phyloP scores from a whole-genome alignment of 2,113 vertebrate genomes.

The Potamarius usumacintae region DNA sequence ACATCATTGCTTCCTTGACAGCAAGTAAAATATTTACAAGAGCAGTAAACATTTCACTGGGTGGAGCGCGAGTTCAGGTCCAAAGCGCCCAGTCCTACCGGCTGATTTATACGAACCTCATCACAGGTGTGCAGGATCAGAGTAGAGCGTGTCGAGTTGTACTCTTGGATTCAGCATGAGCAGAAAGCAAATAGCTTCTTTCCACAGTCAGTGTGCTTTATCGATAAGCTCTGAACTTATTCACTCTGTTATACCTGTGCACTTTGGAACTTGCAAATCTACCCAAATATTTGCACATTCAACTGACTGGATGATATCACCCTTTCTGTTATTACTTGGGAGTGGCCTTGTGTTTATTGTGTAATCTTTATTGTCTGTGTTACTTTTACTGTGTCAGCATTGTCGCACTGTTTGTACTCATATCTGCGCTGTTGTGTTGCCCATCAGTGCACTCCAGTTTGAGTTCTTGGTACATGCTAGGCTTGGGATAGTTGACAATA shows the following conservation, averaged over 20 bases:
- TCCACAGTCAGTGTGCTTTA: not conserved
- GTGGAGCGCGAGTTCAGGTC: not conserved
- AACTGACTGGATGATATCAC: not conserved
- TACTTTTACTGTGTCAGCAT: not conserved
- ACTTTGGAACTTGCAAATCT: not conserved
- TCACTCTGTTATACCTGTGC: not conserved
- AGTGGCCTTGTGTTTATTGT: not conserved
- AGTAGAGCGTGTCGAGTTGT: not conserved
- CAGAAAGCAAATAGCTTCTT: not conserved
- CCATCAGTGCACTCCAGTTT: not conserved
- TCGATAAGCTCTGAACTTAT: not conserved
- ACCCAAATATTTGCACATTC: not conserved
- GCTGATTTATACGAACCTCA: not conserved
- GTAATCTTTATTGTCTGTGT: not conserved
- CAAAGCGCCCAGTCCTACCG: not conserved
- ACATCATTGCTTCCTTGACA: slow-evolving; percentile 25
- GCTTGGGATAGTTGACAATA: not conserved
- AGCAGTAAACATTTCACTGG: slow-evolving; percentile 38
- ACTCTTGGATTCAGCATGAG: not conserved
- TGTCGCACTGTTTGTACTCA: not conserved
- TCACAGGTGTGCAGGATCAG: no score
- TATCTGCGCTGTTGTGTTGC: not conserved
- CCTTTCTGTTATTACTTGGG: not conserved
- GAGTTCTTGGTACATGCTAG: not conserved
- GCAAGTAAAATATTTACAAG: slow-evolving; percentile 23